These are phyloP conservation scores for Gadopsis marmoratus DNA, from an alignment of 2,797 vertebrate genomes.

Conservation along the genomic window DNA sequence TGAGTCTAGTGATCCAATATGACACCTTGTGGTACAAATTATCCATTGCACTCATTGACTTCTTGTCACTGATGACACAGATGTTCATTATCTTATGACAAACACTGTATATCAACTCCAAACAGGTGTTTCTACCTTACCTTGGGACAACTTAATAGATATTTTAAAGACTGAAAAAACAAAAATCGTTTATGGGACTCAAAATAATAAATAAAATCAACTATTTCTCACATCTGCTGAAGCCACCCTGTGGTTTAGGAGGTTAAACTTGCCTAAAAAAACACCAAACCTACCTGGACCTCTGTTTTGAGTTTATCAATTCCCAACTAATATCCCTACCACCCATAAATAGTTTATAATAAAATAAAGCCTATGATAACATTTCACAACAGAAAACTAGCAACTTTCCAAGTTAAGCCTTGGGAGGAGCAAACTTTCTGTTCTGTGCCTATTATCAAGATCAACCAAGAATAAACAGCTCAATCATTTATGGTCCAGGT, in stretches of 20 bases:
- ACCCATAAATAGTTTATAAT: neutral
- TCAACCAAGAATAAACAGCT: constrained; percentile 19
- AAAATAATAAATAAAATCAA: neutral
- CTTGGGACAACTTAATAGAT: neutral
- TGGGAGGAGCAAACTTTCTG: constrained; percentile 2
- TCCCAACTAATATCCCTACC: neutral
- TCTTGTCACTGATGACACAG: neutral
- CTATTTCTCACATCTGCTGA: neutral
- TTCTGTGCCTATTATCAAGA: constrained; percentile 23
- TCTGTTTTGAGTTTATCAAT: neutral
- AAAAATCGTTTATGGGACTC: neutral
- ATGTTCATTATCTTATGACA: constrained; percentile 11
- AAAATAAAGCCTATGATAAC: neutral
- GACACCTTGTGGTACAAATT: constrained; percentile 78
- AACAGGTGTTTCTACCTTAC: constrained; percentile 9
- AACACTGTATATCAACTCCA: neutral
- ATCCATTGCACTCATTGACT: constrained; percentile 51
- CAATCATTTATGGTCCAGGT: constrained; percentile 50
- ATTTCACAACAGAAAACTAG: constrained; percentile 5
- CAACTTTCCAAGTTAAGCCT: neutral
- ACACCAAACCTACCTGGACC: neutral
- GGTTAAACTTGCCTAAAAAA: neutral
- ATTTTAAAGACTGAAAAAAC: neutral
- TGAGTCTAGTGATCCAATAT: constrained; percentile 42
- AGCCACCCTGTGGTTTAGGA: neutral